Base-by-base conservation (phyloP, 2,888 invertebrate species). In the Meghimatium bilineatum region DNA sequence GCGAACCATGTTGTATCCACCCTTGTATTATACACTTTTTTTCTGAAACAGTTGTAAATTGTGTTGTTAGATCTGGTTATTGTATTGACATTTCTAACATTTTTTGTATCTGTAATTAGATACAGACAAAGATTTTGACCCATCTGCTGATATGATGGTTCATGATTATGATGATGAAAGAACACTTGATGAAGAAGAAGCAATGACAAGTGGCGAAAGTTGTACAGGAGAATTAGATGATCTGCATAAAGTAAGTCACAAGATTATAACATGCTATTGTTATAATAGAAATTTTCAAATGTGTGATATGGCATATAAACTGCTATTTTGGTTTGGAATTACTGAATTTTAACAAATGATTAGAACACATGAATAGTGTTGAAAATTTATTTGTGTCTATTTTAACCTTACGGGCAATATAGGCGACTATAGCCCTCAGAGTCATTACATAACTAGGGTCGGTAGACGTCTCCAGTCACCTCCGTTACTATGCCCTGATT, bases 161-260 rank as follows among this genome's bases (percentile, higher is more conserved):
- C 97, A 98, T 95, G 98, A 98, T 94, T 98, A 97, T 94, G 99
- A 99, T 94, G 98, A 99, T 95, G 99, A 99, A 93, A 96, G 97
- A 93, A 99, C 98, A 86, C 94, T 99, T 93, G 98, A 98, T 93
- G 98, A 99, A 95, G 98, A 99, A 95, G 99, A 99, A 95, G 97
- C 97, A 78, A 94, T 98, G 93, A 84, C 80, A 29, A 97, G 97
- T 90, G 96, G 96, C 87, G 96, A 96, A 90, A 94, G 93, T 86
- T 97, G 98, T 94, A 96, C 96, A 91, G 97, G 97, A 91, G 98
- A 98, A 94, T 95, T 98, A 77, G 96, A 96, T 90, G 97, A 96
- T 93, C 95, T 98, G 87, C 97, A 97, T 93, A 96, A 96, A 94
- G 96, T 96, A 94, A 87, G 8, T 63, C 8, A 5, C n/a, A 26